Evolutionary conservation across 2,888 invertebrate species (phyloP).

Genomic region (Lasiommata megera): DNA sequence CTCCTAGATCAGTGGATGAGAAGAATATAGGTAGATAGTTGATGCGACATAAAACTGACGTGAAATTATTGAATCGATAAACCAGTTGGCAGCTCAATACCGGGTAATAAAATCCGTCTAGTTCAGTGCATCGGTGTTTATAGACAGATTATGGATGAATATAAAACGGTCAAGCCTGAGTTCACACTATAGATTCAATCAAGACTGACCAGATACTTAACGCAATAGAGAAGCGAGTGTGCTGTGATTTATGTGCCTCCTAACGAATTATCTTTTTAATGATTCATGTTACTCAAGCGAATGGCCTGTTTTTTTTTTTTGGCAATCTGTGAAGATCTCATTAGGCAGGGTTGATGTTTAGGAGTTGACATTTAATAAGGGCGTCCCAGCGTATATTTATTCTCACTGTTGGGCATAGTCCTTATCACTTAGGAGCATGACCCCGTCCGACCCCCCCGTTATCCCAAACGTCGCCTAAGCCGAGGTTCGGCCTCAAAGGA

Average conservation of each 20-base stretch:
- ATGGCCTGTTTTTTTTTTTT: no score
- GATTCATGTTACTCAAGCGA: not conserved
- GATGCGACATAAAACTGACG: slow-evolving; percentile 20
- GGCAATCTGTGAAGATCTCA: no score
- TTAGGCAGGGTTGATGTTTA: no score
- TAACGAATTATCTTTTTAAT: not conserved
- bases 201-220: slow-evolving; percentile 9
- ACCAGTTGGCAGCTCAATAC: slow-evolving; percentile 24
- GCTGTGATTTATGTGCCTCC: not conserved
- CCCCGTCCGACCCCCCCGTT: no score
- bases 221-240: not conserved
- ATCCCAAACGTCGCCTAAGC: no score
- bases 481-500: no score
- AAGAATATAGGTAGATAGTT: not conserved
- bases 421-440: no score
- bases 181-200: slow-evolving; percentile 3
- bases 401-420: no score
- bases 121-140: slow-evolving; percentile 26
- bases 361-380: no score
- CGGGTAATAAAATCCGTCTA: slow-evolving; percentile 37
- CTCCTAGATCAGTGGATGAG: no score
- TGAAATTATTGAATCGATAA: slow-evolving; percentile 29
- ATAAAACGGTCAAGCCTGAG: slow-evolving; percentile 22
- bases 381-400: no score
- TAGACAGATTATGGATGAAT: slow-evolving; percentile 22